Evolutionary conservation across 2,888 invertebrate genomes (phyloP), one percentile per base, ranked within the genome.

Genomic region (Acronicta alni): DNA sequence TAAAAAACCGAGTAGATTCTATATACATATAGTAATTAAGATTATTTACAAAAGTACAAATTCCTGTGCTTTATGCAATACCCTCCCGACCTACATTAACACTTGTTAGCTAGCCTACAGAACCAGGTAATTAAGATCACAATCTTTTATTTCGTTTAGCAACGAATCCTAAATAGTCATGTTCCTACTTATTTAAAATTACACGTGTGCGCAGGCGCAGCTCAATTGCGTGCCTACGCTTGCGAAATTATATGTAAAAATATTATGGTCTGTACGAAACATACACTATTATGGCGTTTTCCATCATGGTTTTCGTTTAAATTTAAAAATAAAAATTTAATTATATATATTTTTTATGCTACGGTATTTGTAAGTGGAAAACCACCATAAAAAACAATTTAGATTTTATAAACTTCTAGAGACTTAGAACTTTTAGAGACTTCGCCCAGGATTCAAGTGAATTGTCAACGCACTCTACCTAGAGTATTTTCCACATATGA

Each of bases 121-220:
- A 48, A 65, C 62, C 54, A 59, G 53, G 67, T 75, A 80, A 83
- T 82, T 78, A 80, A 81, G 81, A 83, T 84, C 67, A 61, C 16
- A 68, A 83, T 83, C 83, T 66, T 61, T 53, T 58, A 52, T 81
- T 77, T 72, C 66, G 68, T 83, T 75, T 67, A 65, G 80, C 75
- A 79, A 79, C 65, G 47, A 69, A 35, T 55, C 54, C 67, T 74
- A 67, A 74, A 72, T 77, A 67, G 64, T 63, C 48, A 57, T 64
- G 57, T 69, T 64, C 57, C 57, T 68, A 66, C 62, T 60, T 68
- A 48, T 54, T 69, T 52, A 35, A 45, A 59, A 42, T 51, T 35
- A 61, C 42, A 56, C 32, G 46, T 52, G 44, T 64, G 15, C 37
- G n/a, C 41, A 35, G 26, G 15, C 37, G n/a, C 41, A 35, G 26